Conservation (phyloP, 2,888 invertebrate species). For the Falcaria lacertinaria region DNA sequence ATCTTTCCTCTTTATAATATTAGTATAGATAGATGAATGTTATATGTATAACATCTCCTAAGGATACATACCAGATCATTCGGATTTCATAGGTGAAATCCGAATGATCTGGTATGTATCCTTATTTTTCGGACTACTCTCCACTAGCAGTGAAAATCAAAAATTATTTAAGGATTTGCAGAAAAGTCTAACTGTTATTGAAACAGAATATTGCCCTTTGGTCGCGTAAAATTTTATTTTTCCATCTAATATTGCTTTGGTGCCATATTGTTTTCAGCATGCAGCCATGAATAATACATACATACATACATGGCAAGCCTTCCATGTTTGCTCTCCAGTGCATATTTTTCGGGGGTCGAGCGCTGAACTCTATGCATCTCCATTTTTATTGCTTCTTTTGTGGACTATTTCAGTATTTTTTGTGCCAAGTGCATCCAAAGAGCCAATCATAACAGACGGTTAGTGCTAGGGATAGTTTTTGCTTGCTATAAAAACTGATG, state of each 20-base stretch:
- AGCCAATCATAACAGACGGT: neutral
- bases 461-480: too few species aligned
- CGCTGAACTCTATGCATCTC: slow-evolving; percentile 48
- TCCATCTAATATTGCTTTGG: slow-evolving; percentile 5
- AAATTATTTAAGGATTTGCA: too few species aligned
- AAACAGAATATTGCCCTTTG: neutral
- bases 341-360: slow-evolving; percentile 54
- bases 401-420: slow-evolving; percentile 27
- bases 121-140: too few species aligned
- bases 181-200: too few species aligned
- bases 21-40: too few species aligned
- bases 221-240: neutral
- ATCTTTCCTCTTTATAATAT: too few species aligned
- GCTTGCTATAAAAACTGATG: too few species aligned
- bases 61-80: too few species aligned
- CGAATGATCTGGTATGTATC: too few species aligned
- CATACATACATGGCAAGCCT: neutral
- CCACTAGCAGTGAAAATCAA: too few species aligned
- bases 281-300: slow-evolving; percentile 65
- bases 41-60: too few species aligned
- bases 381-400: slow-evolving; percentile 54
- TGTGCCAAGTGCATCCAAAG: neutral
- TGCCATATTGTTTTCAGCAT: slow-evolving; percentile 58
- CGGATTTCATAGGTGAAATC: too few species aligned
- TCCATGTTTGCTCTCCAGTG: slow-evolving; percentile 57